Evolutionary conservation across 2,113 vertebrate species (phyloP).

Genomic region (Oncorhynchus tshawytscha): DNA sequence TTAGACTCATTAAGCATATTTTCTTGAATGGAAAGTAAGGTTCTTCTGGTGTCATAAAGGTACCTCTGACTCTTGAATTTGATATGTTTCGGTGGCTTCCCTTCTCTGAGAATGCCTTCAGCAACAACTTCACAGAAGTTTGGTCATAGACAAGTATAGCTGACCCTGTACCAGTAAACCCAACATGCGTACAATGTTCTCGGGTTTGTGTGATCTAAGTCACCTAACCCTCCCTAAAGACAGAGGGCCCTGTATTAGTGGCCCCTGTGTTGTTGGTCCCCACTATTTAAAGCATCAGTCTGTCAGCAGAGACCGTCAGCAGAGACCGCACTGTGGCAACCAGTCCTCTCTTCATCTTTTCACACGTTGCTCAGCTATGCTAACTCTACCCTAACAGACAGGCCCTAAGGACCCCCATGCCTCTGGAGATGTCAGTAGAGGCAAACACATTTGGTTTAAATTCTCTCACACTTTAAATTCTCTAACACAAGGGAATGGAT

Average conservation of each 20-base stretch:
- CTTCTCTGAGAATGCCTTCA: too few relatives aligned
- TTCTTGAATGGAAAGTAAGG: too few relatives aligned
- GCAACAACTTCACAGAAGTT: slow-evolving; percentile 16
- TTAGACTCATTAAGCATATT: too few relatives aligned
- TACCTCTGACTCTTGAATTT: too few relatives aligned
- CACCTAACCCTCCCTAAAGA: slow-evolving; percentile 53
- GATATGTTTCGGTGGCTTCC: too few relatives aligned
- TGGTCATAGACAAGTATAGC: slow-evolving; percentile 39
- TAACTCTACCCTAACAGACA: too few relatives aligned
- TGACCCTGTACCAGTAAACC: not conserved
- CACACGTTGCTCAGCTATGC: not conserved
- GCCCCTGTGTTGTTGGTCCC: not conserved
- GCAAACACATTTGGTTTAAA: too few relatives aligned
- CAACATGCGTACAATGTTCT: slow-evolving; percentile 48
- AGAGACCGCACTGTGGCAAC: not conserved
- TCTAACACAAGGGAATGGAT: too few relatives aligned
- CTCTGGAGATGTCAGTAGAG: too few relatives aligned
- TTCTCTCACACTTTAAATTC: too few relatives aligned
- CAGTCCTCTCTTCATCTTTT: slow-evolving; percentile 2
- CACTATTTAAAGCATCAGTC: slow-evolving; percentile 56
- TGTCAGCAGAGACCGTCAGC: not conserved
- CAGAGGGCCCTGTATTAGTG: slow-evolving; percentile 31
- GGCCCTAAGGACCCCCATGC: too few relatives aligned
- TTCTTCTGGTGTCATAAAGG: too few relatives aligned
- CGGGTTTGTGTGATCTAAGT: slow-evolving; percentile 37